These are phyloP conservation scores for Axea sp. DNA, from an alignment of 2,888 invertebrate genomes.

Conservation along the genomic window DNA sequence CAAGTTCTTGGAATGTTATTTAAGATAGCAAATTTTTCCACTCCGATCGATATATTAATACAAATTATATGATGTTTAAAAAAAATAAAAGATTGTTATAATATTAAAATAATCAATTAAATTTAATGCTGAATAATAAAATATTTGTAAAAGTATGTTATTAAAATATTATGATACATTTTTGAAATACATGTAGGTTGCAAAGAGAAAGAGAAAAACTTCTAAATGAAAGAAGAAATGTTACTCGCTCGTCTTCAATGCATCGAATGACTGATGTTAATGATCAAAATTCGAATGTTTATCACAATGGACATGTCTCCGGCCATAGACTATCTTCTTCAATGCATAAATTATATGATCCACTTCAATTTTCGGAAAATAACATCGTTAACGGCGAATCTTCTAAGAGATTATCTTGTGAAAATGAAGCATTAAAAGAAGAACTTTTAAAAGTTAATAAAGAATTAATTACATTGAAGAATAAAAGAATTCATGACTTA, in stretches of 20 bases:
- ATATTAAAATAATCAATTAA: no score
- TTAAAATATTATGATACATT: no score
- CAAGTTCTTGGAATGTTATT: no score
- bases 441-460: conserved; percentile 87
- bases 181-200: conserved; percentile 78
- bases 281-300: conserved; percentile 76
- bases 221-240: conserved; percentile 76
- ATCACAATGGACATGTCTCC: conserved; percentile 72
- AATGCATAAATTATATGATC: conserved; percentile 75
- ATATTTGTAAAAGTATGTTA: no score
- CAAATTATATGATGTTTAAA: no score
- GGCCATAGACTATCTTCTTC: conserved; percentile 70
- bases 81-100: no score
- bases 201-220: conserved; percentile 86
- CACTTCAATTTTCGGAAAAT: conserved; percentile 76
- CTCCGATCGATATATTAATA: no score
- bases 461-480: conserved; percentile 87
- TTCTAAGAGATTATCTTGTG: conserved; percentile 80
- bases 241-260: conserved; percentile 45
- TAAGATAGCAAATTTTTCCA: no score
- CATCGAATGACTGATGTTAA: conserved; percentile 72
- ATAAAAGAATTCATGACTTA: conserved; percentile 89
- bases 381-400: conserved; percentile 79
- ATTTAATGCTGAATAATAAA: no score
- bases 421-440: conserved; percentile 82